Evolutionary conservation across 2,113 vertebrate species (phyloP).

Genomic region (Nerophis ophidion): DNA sequence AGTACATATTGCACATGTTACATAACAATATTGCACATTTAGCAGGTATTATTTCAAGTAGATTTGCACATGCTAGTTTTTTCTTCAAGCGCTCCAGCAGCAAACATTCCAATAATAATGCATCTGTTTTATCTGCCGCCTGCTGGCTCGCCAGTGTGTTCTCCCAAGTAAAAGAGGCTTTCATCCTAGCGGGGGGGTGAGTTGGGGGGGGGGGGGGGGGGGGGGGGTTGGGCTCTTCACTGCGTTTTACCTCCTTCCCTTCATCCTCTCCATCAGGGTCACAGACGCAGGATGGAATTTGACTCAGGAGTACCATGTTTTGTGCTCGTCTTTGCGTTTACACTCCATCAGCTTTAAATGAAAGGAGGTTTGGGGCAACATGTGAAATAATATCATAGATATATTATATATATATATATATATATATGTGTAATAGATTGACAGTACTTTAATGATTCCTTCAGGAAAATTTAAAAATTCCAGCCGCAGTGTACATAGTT

Average conservation of each 20-base stretch:
- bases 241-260: constrained; percentile 38
- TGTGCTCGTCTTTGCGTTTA: constrained; percentile 1
- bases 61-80: constrained; percentile 31
- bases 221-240: constrained; percentile 48
- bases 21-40: no score
- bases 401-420: no score
- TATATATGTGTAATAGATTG: no score
- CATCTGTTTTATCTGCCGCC: constrained; percentile 68
- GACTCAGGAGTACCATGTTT: not conserved
- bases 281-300: constrained; percentile 14
- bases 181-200: constrained; percentile 67
- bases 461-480: no score
- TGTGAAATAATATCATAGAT: no score
- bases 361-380: no score
- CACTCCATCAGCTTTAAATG: not conserved
- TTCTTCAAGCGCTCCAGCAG: constrained; percentile 36
- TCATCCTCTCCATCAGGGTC: constrained; percentile 21
- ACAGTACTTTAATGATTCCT: no score
- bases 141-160: constrained; percentile 66
- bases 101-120: constrained; percentile 60
- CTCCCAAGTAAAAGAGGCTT: constrained; percentile 60
- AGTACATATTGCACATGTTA: no score
- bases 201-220: constrained; percentile 34
- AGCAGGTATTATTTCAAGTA: not conserved
- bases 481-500: no score